Percentiles rank a stretch among this genome's conserved stretches.
phyloP scores from a whole-genome alignment of 2,113 vertebrate genomes.

The Thamnaconus septentrionalis region DNA sequence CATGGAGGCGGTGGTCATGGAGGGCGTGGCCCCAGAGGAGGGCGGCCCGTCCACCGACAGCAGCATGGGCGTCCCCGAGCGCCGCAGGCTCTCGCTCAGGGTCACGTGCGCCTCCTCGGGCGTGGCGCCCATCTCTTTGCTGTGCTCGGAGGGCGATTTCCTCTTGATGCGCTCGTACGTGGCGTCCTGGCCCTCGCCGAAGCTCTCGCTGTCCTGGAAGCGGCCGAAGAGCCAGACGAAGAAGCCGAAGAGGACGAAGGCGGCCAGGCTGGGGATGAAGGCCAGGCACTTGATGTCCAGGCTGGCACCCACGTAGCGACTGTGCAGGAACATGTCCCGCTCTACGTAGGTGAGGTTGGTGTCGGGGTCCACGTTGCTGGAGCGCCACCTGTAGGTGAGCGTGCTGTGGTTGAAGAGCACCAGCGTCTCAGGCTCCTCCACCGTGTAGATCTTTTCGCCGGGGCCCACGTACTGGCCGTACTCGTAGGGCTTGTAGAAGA shows the following conservation, averaged over 20 bases:
- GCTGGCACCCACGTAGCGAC: slow-evolving; percentile 88
- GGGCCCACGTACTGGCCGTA: slow-evolving; percentile 97
- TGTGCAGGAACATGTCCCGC: slow-evolving; percentile 92
- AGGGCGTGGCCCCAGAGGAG: slow-evolving; percentile 47
- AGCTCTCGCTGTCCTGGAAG: slow-evolving; percentile 92
- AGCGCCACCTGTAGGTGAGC: slow-evolving; percentile 91
- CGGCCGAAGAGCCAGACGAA: slow-evolving; percentile 95
- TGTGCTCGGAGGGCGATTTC: slow-evolving; percentile 89
- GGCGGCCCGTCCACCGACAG: slow-evolving; percentile 82
- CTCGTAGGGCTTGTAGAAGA: slow-evolving; percentile 97
- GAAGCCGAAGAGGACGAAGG: slow-evolving; percentile 93
- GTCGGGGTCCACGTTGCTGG: slow-evolving; percentile 81
- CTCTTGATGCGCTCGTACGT: slow-evolving; percentile 91
- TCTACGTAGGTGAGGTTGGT: slow-evolving; percentile 86
- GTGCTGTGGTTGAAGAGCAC: slow-evolving; percentile 89
- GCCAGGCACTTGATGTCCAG: slow-evolving; percentile 93
- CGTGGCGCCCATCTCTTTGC: slow-evolving; percentile 87
- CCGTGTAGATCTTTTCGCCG: slow-evolving; percentile 94
- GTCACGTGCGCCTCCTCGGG: slow-evolving; percentile 84
- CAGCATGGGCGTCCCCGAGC: slow-evolving; percentile 78
- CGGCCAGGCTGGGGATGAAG: slow-evolving; percentile 91
- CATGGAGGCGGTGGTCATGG: slow-evolving; percentile 21
- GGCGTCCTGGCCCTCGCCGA: slow-evolving; percentile 89
- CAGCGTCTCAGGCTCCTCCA: slow-evolving; percentile 90
- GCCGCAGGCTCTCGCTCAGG: slow-evolving; percentile 78